Evolutionary conservation across 2,797 vertebrate genomes (phyloP).

Genomic region (Champsocephalus esox): DNA sequence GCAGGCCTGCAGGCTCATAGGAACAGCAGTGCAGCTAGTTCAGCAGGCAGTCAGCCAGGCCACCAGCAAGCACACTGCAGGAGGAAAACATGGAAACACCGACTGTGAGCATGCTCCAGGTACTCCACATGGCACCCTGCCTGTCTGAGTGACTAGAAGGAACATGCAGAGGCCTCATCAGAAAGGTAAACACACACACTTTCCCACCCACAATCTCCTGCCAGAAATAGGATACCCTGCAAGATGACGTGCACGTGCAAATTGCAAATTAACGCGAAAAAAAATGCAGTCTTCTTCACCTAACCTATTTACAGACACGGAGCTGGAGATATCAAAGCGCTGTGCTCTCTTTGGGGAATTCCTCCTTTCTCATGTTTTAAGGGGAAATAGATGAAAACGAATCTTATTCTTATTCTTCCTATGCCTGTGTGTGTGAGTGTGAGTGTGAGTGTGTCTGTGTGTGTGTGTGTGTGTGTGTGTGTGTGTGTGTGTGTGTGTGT

Average conservation of each 20-base stretch:
- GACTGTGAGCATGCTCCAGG: constrained; percentile 21
- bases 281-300: constrained; percentile 50
- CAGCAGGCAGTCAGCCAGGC: constrained; percentile 49
- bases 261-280: constrained; percentile 43
- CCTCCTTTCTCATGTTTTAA: constrained; percentile 76
- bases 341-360: constrained; percentile 74
- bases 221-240: constrained; percentile 56
- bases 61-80: constrained; percentile 52
- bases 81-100: constrained; percentile 32
- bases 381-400: constrained; percentile 75
- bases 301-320: constrained; percentile 79
- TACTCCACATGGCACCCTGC: constrained; percentile 43
- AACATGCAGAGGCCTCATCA: constrained; percentile 50
- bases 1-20: constrained; percentile 30
- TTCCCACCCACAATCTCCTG: constrained; percentile 39
- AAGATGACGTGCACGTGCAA: constrained; percentile 40
- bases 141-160: constrained; percentile 45
- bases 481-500: constrained; percentile 13
- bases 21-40: constrained; percentile 42
- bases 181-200: constrained; percentile 60
- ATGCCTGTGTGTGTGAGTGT: constrained; percentile 50
- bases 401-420: constrained; percentile 64
- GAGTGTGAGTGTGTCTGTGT: neutral
- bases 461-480: constrained; percentile 29
- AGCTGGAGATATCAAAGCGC: constrained; percentile 76